Conservation (phyloP, 2,797 vertebrate species). For the Avahi laniger region DNA sequence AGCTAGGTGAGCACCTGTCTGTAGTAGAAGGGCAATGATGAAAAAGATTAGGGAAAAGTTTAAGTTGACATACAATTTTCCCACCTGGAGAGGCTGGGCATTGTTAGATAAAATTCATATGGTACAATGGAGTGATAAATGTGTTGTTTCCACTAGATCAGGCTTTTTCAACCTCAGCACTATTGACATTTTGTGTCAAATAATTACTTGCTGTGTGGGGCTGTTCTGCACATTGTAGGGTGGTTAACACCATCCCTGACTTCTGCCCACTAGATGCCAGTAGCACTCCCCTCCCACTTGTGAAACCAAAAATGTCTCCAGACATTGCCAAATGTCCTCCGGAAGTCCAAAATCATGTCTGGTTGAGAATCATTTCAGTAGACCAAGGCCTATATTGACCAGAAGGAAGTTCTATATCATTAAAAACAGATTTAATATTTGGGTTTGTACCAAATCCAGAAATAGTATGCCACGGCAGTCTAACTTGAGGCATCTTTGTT, state of each 20-base stretch:
- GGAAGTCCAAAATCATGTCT: not conserved
- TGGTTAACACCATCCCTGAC: not conserved
- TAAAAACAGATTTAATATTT: not conserved
- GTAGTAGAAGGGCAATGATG: not conserved
- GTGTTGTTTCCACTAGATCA: not conserved
- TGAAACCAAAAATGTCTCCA: not conserved
- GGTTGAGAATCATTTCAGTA: not conserved
- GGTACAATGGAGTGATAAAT: not conserved
- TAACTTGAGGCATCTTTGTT: not conserved
- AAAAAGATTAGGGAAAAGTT: not conserved
- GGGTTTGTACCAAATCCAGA: not conserved
- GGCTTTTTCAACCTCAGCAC: not conserved
- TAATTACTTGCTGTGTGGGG: not conserved
- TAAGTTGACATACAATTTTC: not conserved
- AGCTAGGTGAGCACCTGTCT: not conserved
- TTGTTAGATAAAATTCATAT: not conserved
- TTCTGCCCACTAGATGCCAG: accelerated
- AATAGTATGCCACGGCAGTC: not conserved
- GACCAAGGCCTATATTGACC: not conserved
- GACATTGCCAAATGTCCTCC: not conserved
- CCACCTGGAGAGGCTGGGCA: not conserved
- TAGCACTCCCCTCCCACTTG: not conserved
- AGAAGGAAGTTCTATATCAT: not conserved
- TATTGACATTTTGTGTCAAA: not conserved
- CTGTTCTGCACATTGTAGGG: not conserved